phyloP scores from a whole-genome alignment of 2,888 invertebrate genomes.

The Brachylomia viminalis region DNA sequence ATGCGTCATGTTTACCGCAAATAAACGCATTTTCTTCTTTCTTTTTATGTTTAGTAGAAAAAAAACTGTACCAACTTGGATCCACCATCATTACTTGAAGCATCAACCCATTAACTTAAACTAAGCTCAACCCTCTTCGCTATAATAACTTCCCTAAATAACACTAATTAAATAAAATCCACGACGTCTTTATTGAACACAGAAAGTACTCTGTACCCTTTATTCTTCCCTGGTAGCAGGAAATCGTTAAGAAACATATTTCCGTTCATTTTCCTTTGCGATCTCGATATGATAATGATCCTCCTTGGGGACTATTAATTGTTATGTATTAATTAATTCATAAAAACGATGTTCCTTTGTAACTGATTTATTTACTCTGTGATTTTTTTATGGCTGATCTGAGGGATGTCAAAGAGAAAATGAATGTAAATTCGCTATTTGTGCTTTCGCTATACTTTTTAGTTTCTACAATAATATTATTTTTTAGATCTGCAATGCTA shows the following conservation, averaged over 20 bases:
- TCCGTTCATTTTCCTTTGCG: constrained; percentile 65
- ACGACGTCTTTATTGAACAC: constrained; percentile 47
- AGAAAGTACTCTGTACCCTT: constrained; percentile 49
- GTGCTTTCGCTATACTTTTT: background rate
- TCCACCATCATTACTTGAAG: background rate
- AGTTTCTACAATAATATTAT: no score
- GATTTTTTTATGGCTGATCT: background rate
- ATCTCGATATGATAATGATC: constrained; percentile 32
- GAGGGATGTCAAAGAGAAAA: background rate
- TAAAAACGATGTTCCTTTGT: constrained; percentile 33
- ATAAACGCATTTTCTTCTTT: no score
- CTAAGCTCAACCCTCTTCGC: constrained; percentile 1
- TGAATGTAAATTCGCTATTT: background rate
- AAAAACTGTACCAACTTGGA: background rate
- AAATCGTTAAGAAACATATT: constrained; percentile 66
- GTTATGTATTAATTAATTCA: constrained; percentile 38
- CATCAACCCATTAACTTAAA: background rate
- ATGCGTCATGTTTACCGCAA: no score
- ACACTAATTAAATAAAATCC: constrained; percentile 50
- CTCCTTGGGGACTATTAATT: constrained; percentile 41
- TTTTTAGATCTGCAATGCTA: no score
- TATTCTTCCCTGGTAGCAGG: constrained; percentile 56
- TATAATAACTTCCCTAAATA: constrained; percentile 40
- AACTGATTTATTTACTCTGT: constrained; percentile 7
- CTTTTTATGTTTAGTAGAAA: background rate